phyloP scores from a whole-genome alignment of 2,888 invertebrate genomes.

The Temnothorax ravouxi region DNA sequence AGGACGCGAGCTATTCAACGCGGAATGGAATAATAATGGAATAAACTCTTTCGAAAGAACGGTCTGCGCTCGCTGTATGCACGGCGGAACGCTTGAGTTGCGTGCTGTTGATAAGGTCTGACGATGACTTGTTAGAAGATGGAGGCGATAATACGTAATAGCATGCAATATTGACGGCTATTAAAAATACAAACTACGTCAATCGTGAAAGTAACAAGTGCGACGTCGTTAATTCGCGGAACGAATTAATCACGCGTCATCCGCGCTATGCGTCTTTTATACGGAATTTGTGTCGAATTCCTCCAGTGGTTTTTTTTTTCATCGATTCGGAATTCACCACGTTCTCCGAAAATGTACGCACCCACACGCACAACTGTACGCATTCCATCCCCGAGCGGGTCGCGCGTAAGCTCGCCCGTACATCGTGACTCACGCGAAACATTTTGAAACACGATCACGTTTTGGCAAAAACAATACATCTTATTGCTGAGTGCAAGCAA shows the following conservation, averaged over 20 bases:
- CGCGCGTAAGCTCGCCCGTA: constrained; percentile 67
- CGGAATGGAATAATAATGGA: constrained; percentile 14
- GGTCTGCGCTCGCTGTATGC: not conserved
- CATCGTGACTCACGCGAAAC: constrained; percentile 72
- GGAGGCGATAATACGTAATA: constrained; percentile 15
- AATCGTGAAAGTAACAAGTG: not conserved
- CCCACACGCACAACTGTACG: constrained; percentile 61
- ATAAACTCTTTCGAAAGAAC: constrained; percentile 18
- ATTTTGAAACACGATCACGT: constrained; percentile 78
- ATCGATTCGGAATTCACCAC: constrained; percentile 70
- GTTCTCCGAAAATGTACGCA: constrained; percentile 65
- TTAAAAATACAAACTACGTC: constrained; percentile 23
- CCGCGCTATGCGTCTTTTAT: not conserved
- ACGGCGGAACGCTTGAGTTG: not conserved
- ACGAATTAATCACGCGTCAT: not conserved
- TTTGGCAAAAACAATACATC: constrained; percentile 79
- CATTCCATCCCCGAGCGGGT: constrained; percentile 73
- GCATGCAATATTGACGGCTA: not conserved
- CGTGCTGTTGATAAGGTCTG: not conserved
- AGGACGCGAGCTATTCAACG: constrained; percentile 18
- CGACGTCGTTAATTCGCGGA: not conserved
- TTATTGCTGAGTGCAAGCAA: constrained; percentile 71
- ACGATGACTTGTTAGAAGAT: constrained; percentile 1
- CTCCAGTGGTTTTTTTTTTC: constrained; percentile 60
- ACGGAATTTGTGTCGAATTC: not conserved